Percentiles rank a stretch among this genome's conserved stretches.
Evolutionary conservation across 2,888 invertebrate genomes (phyloP).

Genomic region (Stenoptilia bipunctidactyla): DNA sequence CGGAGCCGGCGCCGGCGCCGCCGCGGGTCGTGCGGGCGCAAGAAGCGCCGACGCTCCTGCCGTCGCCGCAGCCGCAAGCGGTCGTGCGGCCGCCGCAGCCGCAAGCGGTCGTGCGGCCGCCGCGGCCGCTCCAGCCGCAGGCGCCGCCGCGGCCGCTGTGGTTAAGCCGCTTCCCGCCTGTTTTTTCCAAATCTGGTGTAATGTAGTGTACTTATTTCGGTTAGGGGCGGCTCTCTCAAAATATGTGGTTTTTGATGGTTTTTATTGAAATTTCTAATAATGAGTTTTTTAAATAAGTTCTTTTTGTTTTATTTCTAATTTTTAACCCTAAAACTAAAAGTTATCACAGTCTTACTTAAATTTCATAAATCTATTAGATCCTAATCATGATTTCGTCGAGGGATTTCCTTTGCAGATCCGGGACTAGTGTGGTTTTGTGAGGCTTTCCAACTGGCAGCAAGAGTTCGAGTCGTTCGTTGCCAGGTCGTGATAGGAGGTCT

Average conservation of each 20-base stretch:
- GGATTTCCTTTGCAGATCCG: conserved; percentile 79
- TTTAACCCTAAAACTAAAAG: too few species aligned
- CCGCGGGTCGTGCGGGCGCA: conserved; percentile 18
- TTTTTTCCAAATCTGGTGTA: conserved; percentile 5
- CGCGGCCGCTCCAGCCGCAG: conserved; percentile 16
- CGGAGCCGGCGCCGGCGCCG: conserved; percentile 20
- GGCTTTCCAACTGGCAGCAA: conserved; percentile 91
- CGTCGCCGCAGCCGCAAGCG: conserved; percentile 8
- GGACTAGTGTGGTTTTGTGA: conserved; percentile 80
- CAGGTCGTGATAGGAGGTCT: conserved; percentile 80
- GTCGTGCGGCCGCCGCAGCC: conserved; percentile 10
- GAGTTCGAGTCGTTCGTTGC: conserved; percentile 83
- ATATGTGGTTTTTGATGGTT: background rate
- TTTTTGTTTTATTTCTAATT: too few species aligned
- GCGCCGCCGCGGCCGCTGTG: conserved; percentile 18
- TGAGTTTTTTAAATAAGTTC: too few species aligned
- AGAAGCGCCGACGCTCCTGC: conserved; percentile 17
- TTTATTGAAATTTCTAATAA: background rate
- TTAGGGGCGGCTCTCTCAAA: conserved; percentile 3
- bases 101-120: conserved; percentile 7
- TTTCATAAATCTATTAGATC: too few species aligned
- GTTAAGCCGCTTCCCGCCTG: conserved; percentile 1
- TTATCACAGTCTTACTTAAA: too few species aligned
- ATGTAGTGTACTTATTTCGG: conserved; percentile 1
- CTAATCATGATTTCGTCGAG: conserved; percentile 81